These are phyloP conservation scores for Periplaneta americana DNA, from an alignment of 1,140 invertebrate species.

Conservation along the genomic window DNA sequence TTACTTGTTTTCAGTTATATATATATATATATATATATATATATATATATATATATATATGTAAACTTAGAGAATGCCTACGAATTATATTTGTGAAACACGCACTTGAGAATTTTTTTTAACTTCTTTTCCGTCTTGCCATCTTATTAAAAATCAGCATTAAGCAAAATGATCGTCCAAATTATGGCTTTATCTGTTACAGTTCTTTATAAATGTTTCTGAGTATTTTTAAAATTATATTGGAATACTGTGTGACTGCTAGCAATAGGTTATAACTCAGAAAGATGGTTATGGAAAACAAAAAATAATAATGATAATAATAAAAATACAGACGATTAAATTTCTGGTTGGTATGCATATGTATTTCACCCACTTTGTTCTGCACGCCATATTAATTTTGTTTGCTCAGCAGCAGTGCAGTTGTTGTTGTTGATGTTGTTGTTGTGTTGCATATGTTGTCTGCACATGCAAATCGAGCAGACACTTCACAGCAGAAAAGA, in stretches of 20 bases:
- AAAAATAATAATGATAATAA: too few relatives aligned
- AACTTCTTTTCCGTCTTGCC: too few relatives aligned
- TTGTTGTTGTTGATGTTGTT: too few relatives aligned
- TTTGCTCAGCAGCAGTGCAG: background rate
- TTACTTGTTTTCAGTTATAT: too few relatives aligned
- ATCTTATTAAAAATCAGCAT: background rate
- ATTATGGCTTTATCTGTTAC: background rate
- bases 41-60: too few relatives aligned
- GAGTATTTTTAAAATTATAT: background rate
- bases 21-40: too few relatives aligned
- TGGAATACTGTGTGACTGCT: background rate
- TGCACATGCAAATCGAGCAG: background rate
- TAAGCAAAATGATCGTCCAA: background rate
- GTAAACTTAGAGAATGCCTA: too few relatives aligned
- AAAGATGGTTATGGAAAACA: too few relatives aligned
- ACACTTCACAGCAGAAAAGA: background rate
- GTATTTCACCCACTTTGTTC: background rate
- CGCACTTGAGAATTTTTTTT: too few relatives aligned
- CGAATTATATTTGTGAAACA: too few relatives aligned
- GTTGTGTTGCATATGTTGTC: background rate
- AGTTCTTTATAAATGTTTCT: background rate
- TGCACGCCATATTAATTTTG: background rate
- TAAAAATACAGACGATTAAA: background rate
- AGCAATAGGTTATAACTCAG: background rate
- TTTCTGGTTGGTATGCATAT: background rate